Evolutionary conservation across 1,140 invertebrate species (phyloP).

Genomic region (Apocrypta bakeri): DNA sequence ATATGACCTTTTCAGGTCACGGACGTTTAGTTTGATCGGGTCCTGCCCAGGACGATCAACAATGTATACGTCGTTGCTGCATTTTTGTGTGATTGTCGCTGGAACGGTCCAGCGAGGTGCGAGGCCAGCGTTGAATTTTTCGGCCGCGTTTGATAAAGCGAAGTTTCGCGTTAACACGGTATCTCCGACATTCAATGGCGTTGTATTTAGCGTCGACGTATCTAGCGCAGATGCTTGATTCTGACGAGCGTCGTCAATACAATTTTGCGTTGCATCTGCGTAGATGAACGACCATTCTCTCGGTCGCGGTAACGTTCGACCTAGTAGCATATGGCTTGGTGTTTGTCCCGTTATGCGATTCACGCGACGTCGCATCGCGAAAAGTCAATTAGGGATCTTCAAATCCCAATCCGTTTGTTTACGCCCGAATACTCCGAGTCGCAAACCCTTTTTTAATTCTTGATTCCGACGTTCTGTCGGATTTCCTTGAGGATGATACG

Average conservation of each 20-base stretch:
- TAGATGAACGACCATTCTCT: conserved; percentile 29
- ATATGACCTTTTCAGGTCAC: neutral
- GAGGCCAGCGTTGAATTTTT: no score
- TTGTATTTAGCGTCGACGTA: neutral
- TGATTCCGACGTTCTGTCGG: conserved; percentile 12
- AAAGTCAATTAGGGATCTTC: conserved; percentile 29
- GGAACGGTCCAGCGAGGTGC: no score
- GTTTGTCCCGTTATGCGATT: conserved; percentile 42
- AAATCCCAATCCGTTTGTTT: conserved; percentile 42
- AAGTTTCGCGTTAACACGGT: neutral
- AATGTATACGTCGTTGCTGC: neutral
- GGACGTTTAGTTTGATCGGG: neutral
- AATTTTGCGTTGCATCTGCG: neutral
- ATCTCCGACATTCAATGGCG: neutral
- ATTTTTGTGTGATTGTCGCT: neutral
- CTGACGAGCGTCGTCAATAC: neutral
- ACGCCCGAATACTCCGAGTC: neutral
- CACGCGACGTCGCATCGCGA: conserved; percentile 24
- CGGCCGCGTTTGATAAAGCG: neutral
- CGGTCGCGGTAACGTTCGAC: conserved; percentile 1
- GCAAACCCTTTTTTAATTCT: conserved; percentile 36
- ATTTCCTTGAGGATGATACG: neutral
- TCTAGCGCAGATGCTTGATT: neutral
- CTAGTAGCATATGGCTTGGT: conserved; percentile 45
- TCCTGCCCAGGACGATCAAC: neutral